Evolutionary conservation across 2,797 vertebrate genomes (phyloP).

Genomic region (Sylvia borin): DNA sequence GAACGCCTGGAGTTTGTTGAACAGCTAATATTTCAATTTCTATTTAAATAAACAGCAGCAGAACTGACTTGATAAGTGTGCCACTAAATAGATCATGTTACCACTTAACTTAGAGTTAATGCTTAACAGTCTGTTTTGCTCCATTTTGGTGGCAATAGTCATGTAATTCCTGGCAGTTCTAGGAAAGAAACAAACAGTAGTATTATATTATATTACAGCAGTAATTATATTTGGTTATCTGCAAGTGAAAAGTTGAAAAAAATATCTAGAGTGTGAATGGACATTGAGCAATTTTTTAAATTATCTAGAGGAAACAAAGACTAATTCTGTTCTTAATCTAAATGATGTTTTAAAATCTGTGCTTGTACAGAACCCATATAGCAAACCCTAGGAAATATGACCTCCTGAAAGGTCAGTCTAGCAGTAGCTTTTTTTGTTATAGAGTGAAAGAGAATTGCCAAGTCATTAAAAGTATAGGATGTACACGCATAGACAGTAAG

Average conservation of each 20-base stretch:
- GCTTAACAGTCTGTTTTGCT: slow-evolving; percentile 49
- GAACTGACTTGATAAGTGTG: slow-evolving; percentile 67
- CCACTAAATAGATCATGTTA: slow-evolving; percentile 64
- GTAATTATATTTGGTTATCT: slow-evolving; percentile 44
- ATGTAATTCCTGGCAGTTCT: slow-evolving; percentile 22
- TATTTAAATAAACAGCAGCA: slow-evolving; percentile 66
- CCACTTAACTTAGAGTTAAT: slow-evolving; percentile 52
- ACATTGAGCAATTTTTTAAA: slow-evolving; percentile 15
- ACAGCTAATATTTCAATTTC: slow-evolving; percentile 65
- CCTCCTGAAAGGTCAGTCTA: not conserved
- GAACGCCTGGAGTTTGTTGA: slow-evolving; percentile 55
- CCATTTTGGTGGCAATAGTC: slow-evolving; percentile 33
- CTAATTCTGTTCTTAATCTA: slow-evolving; percentile 17
- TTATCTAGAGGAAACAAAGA: slow-evolving; percentile 23
- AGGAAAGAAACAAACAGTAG: slow-evolving; percentile 21
- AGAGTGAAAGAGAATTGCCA: not conserved
- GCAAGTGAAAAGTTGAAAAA: slow-evolving; percentile 14
- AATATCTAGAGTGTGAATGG: not conserved
- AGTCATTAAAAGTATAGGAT: not conserved
- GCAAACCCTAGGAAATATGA: slow-evolving; percentile 9
- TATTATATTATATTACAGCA: slow-evolving; percentile 1
- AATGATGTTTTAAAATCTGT: slow-evolving; percentile 9
- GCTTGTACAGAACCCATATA: not conserved
- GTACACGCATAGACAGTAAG: not conserved
- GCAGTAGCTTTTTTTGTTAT: not conserved